These are phyloP conservation scores for Sinodicranocentrus sp. DNA, from an alignment of 2,888 invertebrate species.

Conservation along the genomic window DNA sequence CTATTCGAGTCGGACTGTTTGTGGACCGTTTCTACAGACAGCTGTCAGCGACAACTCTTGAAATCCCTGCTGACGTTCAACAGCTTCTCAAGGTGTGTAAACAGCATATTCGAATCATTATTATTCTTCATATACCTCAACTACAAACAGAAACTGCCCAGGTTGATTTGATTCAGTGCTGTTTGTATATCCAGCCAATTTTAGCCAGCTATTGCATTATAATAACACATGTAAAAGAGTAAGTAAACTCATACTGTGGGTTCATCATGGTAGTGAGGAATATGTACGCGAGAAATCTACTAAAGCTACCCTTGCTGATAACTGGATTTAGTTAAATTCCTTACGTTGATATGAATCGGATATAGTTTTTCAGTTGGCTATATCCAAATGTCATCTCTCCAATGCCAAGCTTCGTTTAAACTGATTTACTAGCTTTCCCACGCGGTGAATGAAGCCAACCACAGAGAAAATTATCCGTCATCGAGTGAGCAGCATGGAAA, in stretches of 20 bases:
- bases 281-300: too few species aligned
- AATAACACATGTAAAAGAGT: too few species aligned
- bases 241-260: too few species aligned
- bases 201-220: too few species aligned
- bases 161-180: too few species aligned
- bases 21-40: slow-evolving; percentile 95
- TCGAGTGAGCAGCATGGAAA: not conserved
- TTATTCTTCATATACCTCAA: too few species aligned
- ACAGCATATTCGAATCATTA: too few species aligned
- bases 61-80: slow-evolving; percentile 92
- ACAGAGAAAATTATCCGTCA: slow-evolving; percentile 44
- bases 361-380: not conserved
- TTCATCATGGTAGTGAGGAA: too few species aligned
- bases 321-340: not conserved
- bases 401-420: slow-evolving; percentile 11
- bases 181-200: too few species aligned
- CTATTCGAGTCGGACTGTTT: slow-evolving; percentile 97
- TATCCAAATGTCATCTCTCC: not conserved
- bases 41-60: slow-evolving; percentile 82
- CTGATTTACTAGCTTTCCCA: slow-evolving; percentile 6
- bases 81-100: slow-evolving; percentile 88
- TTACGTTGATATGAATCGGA: not conserved
- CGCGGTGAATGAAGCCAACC: slow-evolving; percentile 34
- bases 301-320: not conserved
- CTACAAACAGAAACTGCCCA: too few species aligned